Evolutionary conservation across 2,113 vertebrate species (phyloP), one percentile per base, ranked within the genome.

Genomic region (Hippocampus zosterae): DNA sequence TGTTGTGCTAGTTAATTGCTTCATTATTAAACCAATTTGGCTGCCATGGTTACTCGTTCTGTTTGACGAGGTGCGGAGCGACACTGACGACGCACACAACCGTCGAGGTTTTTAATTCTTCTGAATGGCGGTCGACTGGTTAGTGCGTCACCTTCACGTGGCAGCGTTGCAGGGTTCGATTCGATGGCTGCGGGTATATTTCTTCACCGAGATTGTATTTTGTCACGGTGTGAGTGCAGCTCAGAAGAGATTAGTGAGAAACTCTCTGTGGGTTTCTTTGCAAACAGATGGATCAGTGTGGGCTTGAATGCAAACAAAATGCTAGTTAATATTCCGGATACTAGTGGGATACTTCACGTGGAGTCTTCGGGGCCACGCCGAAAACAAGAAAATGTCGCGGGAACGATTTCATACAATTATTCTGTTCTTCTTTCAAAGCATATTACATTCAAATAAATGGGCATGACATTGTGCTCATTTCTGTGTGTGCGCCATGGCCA

Each of bases 21-120:
- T 25, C 53, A 65, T 73, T 13, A 48, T 66, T 27, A 25, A 44
- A 37, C 64, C 52, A 42, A 9, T 70, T 78, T 76, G 55, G 29
- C 65, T 68, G 50, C 15, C 57, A 18, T 33, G 57, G 27, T 33
- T 33, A 60, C 27, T 60, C 27, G 5, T 42, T 64, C 5, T 44
- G 21, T 23, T 64, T 44, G 23, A 13, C 44, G 40, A 44, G 21
- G 40, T 64, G 15, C 40, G 15, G 21, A 64, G 62, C 23, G 70
- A 75, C 75, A 68, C 41, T 52, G 9, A 29, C 12, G 9, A 29
- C 5, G 33, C 12, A 25, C 59, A 27, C 44, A 57, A 8, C 64
- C 64, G 29, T 60, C 27, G 8, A 9, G 12, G 15, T 27, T 59
- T 59, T 59, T 15, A 15, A 59, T 29, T 59, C 23, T 57, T 57